Evolutionary conservation across 2,888 invertebrate species (phyloP).

Genomic region (Blastobasis adustella): DNA sequence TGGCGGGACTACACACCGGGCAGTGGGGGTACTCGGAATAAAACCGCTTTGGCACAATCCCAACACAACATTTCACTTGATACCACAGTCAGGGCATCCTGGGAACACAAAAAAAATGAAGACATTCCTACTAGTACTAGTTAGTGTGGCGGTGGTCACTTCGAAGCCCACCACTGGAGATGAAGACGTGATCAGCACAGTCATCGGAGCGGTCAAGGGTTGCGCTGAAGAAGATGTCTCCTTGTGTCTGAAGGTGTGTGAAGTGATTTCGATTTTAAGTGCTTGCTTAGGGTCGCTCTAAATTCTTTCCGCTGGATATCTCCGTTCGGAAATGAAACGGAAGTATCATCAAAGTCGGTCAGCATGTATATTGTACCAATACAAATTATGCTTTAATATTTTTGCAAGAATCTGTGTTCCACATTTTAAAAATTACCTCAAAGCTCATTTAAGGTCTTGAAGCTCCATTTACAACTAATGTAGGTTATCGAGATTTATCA

Average conservation of each 20-base stretch:
- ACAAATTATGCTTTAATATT: too few species aligned
- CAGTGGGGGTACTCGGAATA: slow-evolving; percentile 61
- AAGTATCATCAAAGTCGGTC: too few species aligned
- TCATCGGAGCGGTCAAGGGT: slow-evolving; percentile 79
- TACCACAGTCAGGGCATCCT: slow-evolving; percentile 18
- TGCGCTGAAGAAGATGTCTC: slow-evolving; percentile 81
- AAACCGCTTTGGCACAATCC: slow-evolving; percentile 51
- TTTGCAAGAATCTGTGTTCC: too few species aligned
- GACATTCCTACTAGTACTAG: slow-evolving; percentile 58
- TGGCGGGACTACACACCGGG: slow-evolving; percentile 21
- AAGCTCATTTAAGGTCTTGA: too few species aligned
- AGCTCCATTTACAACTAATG: too few species aligned
- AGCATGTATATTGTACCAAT: too few species aligned
- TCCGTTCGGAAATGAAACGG: too few species aligned
- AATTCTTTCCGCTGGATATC: too few species aligned
- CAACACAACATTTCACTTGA: slow-evolving; percentile 56
- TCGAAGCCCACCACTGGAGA: slow-evolving; percentile 69
- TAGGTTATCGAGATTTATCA: too few species aligned
- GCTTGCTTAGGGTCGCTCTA: not conserved
- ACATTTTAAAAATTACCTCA: too few species aligned
- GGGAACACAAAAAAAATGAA: slow-evolving; percentile 43
- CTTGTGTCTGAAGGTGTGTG: slow-evolving; percentile 83
- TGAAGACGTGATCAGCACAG: slow-evolving; percentile 74
- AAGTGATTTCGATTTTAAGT: slow-evolving; percentile 21
- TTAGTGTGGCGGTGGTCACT: slow-evolving; percentile 64